These are phyloP conservation scores for Apamea monoglypha DNA, from an alignment of 2,888 invertebrate genomes.

Conservation along the genomic window DNA sequence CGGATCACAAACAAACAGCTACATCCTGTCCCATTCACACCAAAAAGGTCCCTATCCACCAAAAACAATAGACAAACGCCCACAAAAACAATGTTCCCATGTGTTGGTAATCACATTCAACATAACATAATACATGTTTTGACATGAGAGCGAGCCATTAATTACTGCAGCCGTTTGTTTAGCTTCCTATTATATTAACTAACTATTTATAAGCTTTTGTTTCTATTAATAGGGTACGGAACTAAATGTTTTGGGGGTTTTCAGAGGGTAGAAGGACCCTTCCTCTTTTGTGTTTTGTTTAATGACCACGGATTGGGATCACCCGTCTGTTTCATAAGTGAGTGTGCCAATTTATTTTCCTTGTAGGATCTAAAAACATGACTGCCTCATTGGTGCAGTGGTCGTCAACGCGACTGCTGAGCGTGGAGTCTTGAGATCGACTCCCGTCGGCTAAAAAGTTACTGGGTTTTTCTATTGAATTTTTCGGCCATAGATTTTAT, in stretches of 20 bases:
- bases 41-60: neutral
- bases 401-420: neutral
- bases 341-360: neutral
- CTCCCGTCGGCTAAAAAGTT: neutral
- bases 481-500: neutral
- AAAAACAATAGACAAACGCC: conserved; percentile 10
- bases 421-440: neutral
- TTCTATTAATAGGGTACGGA: conserved; percentile 25
- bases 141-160: conserved; percentile 44
- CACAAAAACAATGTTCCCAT: conserved; percentile 18
- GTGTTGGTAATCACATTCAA: conserved; percentile 33
- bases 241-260: conserved; percentile 30
- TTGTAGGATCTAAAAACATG: neutral
- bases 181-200: conserved; percentile 17
- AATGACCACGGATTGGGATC: neutral
- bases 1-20: neutral
- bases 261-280: neutral
- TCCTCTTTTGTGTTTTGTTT: conserved; percentile 22
- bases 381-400: neutral
- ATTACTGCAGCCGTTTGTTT: conserved; percentile 42
- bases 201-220: conserved; percentile 45
- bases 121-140: conserved; percentile 46
- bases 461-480: neutral
- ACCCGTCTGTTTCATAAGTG: neutral
- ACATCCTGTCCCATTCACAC: neutral